Evolutionary conservation across 2,797 vertebrate species (phyloP).

Genomic region (Telmatherina bonti): DNA sequence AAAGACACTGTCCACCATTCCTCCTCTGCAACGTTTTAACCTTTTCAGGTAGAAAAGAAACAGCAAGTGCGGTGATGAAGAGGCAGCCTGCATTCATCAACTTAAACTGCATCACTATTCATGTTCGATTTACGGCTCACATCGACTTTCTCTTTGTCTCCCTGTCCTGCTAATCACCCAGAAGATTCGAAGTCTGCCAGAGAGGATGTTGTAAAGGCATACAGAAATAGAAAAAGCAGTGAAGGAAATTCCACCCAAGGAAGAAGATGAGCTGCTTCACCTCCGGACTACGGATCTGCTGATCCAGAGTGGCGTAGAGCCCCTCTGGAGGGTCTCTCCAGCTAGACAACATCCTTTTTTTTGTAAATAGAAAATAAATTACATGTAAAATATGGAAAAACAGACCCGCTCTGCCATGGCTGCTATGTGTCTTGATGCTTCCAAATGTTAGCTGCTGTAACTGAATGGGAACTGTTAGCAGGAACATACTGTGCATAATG

Average conservation of each 20-base stretch:
- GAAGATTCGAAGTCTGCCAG: constrained; percentile 67
- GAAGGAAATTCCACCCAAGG: constrained; percentile 1
- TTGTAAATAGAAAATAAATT: constrained; percentile 52
- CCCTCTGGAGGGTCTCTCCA: constrained; percentile 2
- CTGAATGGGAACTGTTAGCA: constrained; percentile 3
- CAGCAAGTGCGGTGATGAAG: constrained; percentile 17
- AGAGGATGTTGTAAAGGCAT: constrained; percentile 57
- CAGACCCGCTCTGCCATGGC: constrained; percentile 10
- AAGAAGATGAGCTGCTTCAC: constrained; percentile 22
- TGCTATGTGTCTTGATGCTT: constrained; percentile 55
- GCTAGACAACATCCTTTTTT: constrained; percentile 14
- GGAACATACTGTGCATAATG: constrained; percentile 9
- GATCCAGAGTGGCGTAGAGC: constrained; percentile 6
- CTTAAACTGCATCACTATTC: constrained; percentile 24
- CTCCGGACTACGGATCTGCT: constrained; percentile 2
- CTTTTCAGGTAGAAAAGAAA: constrained; percentile 12
- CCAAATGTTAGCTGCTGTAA: constrained; percentile 11
- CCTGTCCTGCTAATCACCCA: constrained; percentile 55
- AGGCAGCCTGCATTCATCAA: constrained; percentile 9
- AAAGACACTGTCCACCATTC: background rate
- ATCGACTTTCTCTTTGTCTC: constrained; percentile 14
- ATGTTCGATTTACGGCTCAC: constrained; percentile 22
- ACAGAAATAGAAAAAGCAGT: background rate
- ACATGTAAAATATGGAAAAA: constrained; percentile 31
- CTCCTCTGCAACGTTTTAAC: constrained; percentile 21